Percentiles rank a stretch among this genome's conserved stretches.
Conservation (phyloP, 2,797 vertebrate genomes). For the Hemibagrus guttatus region DNA sequence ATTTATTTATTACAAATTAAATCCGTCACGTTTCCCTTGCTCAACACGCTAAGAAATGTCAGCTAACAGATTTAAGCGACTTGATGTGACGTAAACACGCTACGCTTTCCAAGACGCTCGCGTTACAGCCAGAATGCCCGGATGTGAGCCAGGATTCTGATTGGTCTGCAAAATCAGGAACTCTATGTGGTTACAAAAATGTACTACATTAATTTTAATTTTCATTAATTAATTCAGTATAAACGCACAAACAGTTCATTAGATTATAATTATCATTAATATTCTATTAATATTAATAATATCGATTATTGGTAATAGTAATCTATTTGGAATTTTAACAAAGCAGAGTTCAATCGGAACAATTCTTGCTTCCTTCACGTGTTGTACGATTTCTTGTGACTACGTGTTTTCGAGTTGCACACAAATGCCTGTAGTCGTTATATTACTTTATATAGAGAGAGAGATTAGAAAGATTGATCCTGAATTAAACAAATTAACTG, state of each 20-base stretch:
- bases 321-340: not conserved
- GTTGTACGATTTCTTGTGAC: not conserved
- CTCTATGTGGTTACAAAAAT: not conserved
- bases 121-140: not conserved
- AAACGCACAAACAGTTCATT: not conserved
- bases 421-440: not conserved
- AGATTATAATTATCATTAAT: not conserved
- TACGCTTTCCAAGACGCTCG: not conserved
- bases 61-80: not conserved
- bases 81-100: not conserved
- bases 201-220: no score
- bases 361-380: slow-evolving; percentile 12
- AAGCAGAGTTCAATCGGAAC: not conserved
- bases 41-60: not conserved
- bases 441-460: no score
- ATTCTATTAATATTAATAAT: not conserved
- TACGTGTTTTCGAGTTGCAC: not conserved
- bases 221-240: no score
- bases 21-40: not conserved
- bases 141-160: slow-evolving; percentile 10
- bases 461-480: no score
- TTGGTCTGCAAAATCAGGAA: not conserved
- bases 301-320: not conserved
- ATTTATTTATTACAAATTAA: no score
- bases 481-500: no score